Conservation (phyloP, 2,888 invertebrate genomes). For the Crioceris asparagi region DNA sequence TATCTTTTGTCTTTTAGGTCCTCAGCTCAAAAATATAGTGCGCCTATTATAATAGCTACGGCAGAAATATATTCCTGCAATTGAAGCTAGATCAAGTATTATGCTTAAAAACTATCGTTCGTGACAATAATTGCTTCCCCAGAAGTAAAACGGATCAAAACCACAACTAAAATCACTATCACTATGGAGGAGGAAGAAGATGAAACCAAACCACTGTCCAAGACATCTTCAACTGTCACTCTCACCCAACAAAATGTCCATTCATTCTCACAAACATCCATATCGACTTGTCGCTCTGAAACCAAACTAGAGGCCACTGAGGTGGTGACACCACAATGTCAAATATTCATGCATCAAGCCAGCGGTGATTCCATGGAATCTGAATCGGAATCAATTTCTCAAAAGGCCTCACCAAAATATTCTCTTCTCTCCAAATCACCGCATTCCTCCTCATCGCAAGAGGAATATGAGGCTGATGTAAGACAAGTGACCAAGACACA, state of each 20-base stretch:
- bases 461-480: slow-evolving; percentile 53
- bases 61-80: no score
- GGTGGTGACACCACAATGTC: slow-evolving; percentile 33
- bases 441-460: slow-evolving; percentile 57
- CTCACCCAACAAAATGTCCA: slow-evolving; percentile 32
- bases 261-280: slow-evolving; percentile 21
- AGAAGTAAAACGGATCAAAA: slow-evolving; percentile 3
- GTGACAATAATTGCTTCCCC: slow-evolving; percentile 11
- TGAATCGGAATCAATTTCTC: slow-evolving; percentile 37
- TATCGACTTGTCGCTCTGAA: slow-evolving; percentile 23
- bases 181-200: slow-evolving; percentile 37
- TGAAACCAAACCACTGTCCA: slow-evolving; percentile 29
- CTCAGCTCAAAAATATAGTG: no score
- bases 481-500: slow-evolving; percentile 41
- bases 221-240: slow-evolving; percentile 34
- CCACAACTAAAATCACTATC: slow-evolving; percentile 5
- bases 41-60: no score
- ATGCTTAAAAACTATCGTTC: slow-evolving; percentile 10
- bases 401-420: slow-evolving; percentile 32
- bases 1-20: no score
- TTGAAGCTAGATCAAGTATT: no score
- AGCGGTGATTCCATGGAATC: slow-evolving; percentile 50
- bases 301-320: neutral
- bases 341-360: slow-evolving; percentile 40
- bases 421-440: slow-evolving; percentile 35